Evolutionary conservation across 2,888 invertebrate genomes (phyloP), one percentile per base, ranked within the genome.

Genomic region (Stenodema calcarata): DNA sequence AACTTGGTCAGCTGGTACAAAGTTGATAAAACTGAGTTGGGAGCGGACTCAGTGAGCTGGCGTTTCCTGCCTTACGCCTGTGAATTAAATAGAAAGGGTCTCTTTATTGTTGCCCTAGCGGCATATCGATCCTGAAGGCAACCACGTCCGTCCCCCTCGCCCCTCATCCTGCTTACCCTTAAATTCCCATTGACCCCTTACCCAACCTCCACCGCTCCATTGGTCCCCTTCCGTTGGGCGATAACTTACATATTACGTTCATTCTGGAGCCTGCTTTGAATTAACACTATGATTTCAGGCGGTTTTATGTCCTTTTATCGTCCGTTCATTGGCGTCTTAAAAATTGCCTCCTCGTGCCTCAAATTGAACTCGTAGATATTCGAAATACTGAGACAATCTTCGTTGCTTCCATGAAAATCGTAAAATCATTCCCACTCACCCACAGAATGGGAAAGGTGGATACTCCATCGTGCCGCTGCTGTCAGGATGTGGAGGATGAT

Each of bases 21-120:
- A 23, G 62, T 62, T 62, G 62, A 62, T 62, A 23, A 62, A 50
- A 50, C 50, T n/a, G 50, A 50, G n/a, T 50, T 23, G 62, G 23
- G 23, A 23, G 23, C 23, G 62, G 62, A 62, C 62, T 62, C 62
- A 62, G 62, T 9, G 73, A 41, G 73, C 35, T n/a, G 73, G 73
- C 4, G 73, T 30, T 16, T 16, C n/a, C 73, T 73, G 73, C 73
- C 73, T 73, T 73, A 73, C 35, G 73, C 73, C 73, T 73, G 35
- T 73, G 73, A 73, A 73, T 73, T 73, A 73, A 73, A 73, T 73
- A 73, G 73, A 30, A 73, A 73, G 30, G 73, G 73, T 30, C 73
- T 73, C 73, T 73, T 73, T 73, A 73, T 73, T 73, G 73, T 73
- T 73, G 73, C 73, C 73, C 73, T 16, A 18, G 73, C 30, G 73